Percentiles rank a stretch among this genome's conserved stretches.
These are phyloP conservation scores for Atopsyche davidsoni DNA, from an alignment of 1,140 invertebrate species.

Conservation along the genomic window DNA sequence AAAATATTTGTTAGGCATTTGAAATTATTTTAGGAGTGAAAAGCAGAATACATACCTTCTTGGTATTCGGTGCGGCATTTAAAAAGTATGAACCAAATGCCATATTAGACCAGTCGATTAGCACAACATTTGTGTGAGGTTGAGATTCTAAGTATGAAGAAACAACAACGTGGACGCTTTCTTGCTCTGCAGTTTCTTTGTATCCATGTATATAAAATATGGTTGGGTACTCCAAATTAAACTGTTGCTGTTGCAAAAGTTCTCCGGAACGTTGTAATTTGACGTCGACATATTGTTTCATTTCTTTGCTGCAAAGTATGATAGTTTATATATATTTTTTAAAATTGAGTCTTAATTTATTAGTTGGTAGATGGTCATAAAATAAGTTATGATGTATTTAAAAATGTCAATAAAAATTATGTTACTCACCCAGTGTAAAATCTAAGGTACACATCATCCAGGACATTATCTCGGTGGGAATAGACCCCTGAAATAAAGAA, in stretches of 20 bases:
- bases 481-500: constrained; percentile 25
- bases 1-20: background rate
- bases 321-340: no score
- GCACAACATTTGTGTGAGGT: constrained; percentile 19
- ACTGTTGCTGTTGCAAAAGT: constrained; percentile 42
- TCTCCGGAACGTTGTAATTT: constrained; percentile 37
- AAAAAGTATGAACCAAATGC: constrained; percentile 22
- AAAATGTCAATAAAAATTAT: background rate
- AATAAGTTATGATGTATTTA: no score
- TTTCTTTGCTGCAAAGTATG: constrained; percentile 35
- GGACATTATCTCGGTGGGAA: constrained; percentile 22
- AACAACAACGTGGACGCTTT: constrained; percentile 47
- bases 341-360: no score
- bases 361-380: no score
- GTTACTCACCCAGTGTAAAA: constrained; percentile 26
- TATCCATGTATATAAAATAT: constrained; percentile 55
- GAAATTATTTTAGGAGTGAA: background rate
- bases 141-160: constrained; percentile 18
- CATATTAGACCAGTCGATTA: constrained; percentile 30
- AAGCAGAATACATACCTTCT: constrained; percentile 8
- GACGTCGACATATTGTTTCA: constrained; percentile 42
- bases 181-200: constrained; percentile 50
- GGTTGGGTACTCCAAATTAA: constrained; percentile 46
- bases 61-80: constrained; percentile 26
- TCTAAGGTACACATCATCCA: constrained; percentile 27